Conservation (phyloP, 2,888 invertebrate species). For the Apocheima hispidaria region DNA sequence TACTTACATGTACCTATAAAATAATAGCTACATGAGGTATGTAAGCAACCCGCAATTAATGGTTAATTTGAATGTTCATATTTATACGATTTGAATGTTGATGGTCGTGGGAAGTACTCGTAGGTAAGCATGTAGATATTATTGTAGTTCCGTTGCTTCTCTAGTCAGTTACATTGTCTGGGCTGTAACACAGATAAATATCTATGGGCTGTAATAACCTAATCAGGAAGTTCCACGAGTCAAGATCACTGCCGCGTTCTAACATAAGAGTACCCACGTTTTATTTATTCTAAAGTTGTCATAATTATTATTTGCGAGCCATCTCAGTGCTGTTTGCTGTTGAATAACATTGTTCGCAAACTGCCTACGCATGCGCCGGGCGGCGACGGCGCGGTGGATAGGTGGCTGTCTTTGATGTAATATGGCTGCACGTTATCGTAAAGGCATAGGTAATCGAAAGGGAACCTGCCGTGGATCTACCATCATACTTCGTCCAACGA, state of each 20-base stretch:
- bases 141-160: slow-evolving; percentile 3
- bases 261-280: neutral
- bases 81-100: slow-evolving; percentile 17
- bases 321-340: slow-evolving; percentile 27
- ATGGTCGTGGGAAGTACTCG: slow-evolving; percentile 2
- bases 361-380: neutral
- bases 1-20: no score
- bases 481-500: no score
- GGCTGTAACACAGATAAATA: no score
- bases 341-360: slow-evolving; percentile 31
- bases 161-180: slow-evolving; percentile 2
- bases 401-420: neutral
- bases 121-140: slow-evolving; percentile 5
- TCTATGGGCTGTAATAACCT: no score
- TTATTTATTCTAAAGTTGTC: slow-evolving; percentile 24
- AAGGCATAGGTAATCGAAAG: no score
- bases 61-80: neutral
- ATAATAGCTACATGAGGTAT: neutral
- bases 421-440: no score
- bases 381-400: neutral
- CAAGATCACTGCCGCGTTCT: slow-evolving; percentile 9
- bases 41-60: neutral
- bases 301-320: slow-evolving; percentile 31
- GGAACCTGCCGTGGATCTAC: no score
- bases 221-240: slow-evolving; percentile 1